A percentile compares a stretch with the other conserved stretches of the same genome.
These are phyloP conservation scores for Drosophila subobscura DNA, from an alignment of 1,140 invertebrate species.

Conservation along the genomic window DNA sequence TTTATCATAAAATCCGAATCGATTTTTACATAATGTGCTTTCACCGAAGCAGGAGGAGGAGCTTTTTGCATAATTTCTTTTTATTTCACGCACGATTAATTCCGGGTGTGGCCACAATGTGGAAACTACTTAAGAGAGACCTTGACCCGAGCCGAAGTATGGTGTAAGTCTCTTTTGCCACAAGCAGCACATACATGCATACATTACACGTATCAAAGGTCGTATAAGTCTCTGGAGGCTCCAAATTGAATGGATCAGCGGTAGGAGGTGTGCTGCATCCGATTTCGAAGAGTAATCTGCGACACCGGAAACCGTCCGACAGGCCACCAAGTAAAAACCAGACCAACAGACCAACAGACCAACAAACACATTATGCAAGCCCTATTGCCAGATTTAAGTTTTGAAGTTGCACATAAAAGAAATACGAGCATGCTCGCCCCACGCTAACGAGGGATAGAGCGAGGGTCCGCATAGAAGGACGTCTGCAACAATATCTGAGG, in stretches of 20 bases:
- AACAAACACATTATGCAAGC: constrained; percentile 47
- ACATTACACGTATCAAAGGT: constrained; percentile 72
- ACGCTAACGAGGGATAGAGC: constrained; percentile 48
- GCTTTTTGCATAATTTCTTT: constrained; percentile 77
- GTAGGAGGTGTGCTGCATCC: constrained; percentile 15
- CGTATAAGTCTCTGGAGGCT: constrained; percentile 60
- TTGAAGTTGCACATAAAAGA: constrained; percentile 76
- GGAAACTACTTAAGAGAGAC: constrained; percentile 56
- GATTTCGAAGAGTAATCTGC: constrained; percentile 55
- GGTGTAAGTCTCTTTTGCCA: constrained; percentile 31
- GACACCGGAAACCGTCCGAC: constrained; percentile 67
- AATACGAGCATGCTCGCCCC: constrained; percentile 55
- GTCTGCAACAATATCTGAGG: constrained; percentile 4
- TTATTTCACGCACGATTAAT: constrained; percentile 79
- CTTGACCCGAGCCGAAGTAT: constrained; percentile 9
- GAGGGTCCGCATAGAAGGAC: background rate
- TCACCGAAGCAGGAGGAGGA: background rate
- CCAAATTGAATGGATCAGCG: constrained; percentile 40
- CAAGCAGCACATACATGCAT: constrained; percentile 59
- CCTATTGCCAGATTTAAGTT: constrained; percentile 70
- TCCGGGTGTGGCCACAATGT: constrained; percentile 37
- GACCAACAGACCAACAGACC: constrained; percentile 27
- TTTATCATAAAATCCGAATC: constrained; percentile 72
- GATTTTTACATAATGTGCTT: constrained; percentile 48
- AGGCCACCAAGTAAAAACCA: constrained; percentile 26